Evolutionary conservation across 2,888 invertebrate species (phyloP).

Genomic region (Thecocarcelia acutangulata): DNA sequence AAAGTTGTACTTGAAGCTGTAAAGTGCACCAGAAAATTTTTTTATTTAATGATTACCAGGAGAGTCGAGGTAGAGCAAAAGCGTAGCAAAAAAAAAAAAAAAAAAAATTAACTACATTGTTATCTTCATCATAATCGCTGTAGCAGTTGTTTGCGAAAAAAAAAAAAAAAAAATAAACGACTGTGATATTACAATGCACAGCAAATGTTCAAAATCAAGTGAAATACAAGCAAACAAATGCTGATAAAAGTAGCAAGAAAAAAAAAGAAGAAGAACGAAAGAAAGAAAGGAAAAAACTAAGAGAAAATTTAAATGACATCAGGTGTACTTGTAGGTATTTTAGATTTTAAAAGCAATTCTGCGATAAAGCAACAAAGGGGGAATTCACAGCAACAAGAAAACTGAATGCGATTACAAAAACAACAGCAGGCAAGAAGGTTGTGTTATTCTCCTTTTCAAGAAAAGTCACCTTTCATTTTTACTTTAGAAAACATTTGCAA

Average conservation of each 20-base stretch:
- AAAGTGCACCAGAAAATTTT: constrained; percentile 52
- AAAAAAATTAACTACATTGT: constrained; percentile 18
- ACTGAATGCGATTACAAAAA: not conserved
- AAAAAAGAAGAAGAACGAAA: no score
- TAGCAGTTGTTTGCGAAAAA: constrained; percentile 11
- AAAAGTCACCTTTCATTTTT: constrained; percentile 37
- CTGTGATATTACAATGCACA: constrained; percentile 11
- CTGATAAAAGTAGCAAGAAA: not conserved
- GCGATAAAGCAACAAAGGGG: constrained; percentile 57
- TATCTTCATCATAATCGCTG: constrained; percentile 47
- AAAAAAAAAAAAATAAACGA: constrained; percentile 12
- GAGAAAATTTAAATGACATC: constrained; percentile 56
- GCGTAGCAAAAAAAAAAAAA: not conserved
- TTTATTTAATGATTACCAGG: constrained; percentile 41
- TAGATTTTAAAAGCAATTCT: constrained; percentile 58
- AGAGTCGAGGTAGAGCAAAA: constrained; percentile 6
- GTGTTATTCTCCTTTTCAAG: not conserved
- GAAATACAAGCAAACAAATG: constrained; percentile 19
- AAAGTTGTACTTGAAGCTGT: constrained; percentile 58
- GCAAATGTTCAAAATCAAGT: constrained; percentile 63
- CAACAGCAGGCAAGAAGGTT: not conserved
- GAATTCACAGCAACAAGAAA: constrained; percentile 30
- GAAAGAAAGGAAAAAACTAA: not conserved
- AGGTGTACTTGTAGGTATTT: constrained; percentile 63
- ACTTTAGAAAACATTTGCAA: constrained; percentile 8